Evolutionary conservation across 2,888 invertebrate species (phyloP).

Genomic region (Dicyrtoma fusca): DNA sequence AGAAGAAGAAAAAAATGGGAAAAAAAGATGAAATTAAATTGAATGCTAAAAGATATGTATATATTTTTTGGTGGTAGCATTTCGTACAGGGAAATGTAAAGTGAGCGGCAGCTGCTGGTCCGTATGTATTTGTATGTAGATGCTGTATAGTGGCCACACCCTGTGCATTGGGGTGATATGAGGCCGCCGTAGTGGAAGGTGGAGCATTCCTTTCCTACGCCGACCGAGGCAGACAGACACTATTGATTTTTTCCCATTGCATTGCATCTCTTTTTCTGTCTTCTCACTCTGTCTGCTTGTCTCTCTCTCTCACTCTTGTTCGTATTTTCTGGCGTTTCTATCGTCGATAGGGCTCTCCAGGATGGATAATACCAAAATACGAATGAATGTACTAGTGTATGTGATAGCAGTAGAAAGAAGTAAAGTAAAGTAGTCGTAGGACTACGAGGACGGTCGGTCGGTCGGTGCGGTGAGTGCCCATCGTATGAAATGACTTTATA

Average conservation of each 20-base stretch:
- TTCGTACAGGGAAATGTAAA: background rate
- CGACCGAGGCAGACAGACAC: constrained; percentile 33
- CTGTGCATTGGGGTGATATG: constrained; percentile 32
- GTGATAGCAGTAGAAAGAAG: no score
- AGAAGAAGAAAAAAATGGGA: background rate
- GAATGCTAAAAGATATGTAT: background rate
- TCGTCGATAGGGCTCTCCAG: background rate
- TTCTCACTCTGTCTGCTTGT: background rate
- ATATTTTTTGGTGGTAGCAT: background rate
- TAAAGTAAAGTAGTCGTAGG: background rate
- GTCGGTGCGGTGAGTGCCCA: no score
- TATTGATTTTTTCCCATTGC: constrained; percentile 38
- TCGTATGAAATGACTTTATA: no score
- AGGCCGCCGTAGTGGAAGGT: constrained; percentile 33
- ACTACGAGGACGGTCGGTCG: no score
- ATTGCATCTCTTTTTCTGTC: background rate
- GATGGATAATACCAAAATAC: background rate
- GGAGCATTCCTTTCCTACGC: constrained; percentile 26
- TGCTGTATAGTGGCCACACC: constrained; percentile 29
- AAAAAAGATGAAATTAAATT: no score
- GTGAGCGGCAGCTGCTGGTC: background rate
- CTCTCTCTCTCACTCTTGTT: constrained; percentile 19
- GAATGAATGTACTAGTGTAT: no score
- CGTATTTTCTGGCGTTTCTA: constrained; percentile 4
- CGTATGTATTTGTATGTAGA: constrained; percentile 8